Evolutionary conservation across 2,888 invertebrate species (phyloP).

Genomic region (Nebria salina): DNA sequence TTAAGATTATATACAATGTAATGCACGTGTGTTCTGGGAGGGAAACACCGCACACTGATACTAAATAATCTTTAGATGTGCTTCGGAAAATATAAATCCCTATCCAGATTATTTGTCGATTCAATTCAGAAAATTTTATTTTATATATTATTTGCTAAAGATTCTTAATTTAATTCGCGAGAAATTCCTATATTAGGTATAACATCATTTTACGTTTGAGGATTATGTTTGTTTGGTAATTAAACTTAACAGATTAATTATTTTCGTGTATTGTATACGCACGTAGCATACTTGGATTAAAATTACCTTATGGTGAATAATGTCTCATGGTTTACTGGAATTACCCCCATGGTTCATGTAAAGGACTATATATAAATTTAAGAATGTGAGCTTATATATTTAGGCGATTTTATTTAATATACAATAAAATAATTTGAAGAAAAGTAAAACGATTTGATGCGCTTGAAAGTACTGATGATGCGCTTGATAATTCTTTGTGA

Average conservation of each 20-base stretch:
- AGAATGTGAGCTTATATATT: too few relatives aligned
- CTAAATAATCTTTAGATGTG: background rate
- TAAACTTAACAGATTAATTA: background rate
- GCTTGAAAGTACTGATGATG: too few relatives aligned
- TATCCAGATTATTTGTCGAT: background rate
- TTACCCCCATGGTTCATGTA: background rate
- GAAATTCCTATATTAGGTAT: background rate
- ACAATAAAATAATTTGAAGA: too few relatives aligned
- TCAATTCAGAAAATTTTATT: too few relatives aligned
- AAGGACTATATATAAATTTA: too few relatives aligned
- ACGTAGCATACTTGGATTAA: background rate
- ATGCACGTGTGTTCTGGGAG: constrained; percentile 37
- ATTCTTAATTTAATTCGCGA: background rate
- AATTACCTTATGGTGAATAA: background rate
- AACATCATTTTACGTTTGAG: background rate
- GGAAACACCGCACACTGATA: background rate
- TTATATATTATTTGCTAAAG: too few relatives aligned
- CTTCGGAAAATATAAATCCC: background rate
- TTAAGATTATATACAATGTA: constrained; percentile 43
- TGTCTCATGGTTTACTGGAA: background rate
- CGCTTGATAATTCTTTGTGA: too few relatives aligned
- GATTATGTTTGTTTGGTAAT: background rate
- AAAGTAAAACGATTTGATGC: too few relatives aligned
- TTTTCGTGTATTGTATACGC: background rate
- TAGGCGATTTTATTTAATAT: too few relatives aligned